A percentile compares a stretch with the other conserved stretches of the same genome.
These are phyloP conservation scores for Luidia sarsii DNA, from an alignment of 53 echinoderm and acorn worm species.

Conservation along the genomic window DNA sequence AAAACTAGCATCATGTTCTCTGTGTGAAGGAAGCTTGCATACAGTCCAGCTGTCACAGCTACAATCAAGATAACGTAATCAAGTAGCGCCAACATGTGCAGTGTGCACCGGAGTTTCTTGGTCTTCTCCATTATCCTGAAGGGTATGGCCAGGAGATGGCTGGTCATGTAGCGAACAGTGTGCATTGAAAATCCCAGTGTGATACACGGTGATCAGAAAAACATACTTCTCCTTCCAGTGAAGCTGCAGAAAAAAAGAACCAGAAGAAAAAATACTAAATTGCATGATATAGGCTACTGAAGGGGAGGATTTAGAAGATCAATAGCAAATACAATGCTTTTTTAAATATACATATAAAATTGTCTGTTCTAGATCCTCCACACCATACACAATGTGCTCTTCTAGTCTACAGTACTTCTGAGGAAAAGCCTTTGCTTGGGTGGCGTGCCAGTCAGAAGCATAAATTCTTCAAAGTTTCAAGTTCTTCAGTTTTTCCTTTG, in stretches of 20 bases:
- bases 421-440: too few species aligned
- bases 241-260: background rate
- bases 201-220: background rate
- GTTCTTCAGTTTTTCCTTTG: too few species aligned
- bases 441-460: too few species aligned
- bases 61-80: conserved; percentile 77
- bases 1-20: conserved; percentile 73
- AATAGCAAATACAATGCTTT: too few species aligned
- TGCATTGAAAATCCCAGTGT: conserved; percentile 55
- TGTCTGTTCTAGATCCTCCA: too few species aligned
- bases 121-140: conserved; percentile 64
- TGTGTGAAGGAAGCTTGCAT: conserved; percentile 83
- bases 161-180: conserved; percentile 84
- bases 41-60: conserved; percentile 79
- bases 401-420: too few species aligned
- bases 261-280: too few species aligned
- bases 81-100: conserved; percentile 70
- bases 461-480: too few species aligned
- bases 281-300: too few species aligned
- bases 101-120: conserved; percentile 66
- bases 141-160: conserved; percentile 83
- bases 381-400: too few species aligned
- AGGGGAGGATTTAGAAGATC: too few species aligned
- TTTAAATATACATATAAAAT: too few species aligned
- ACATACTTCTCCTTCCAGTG: background rate